Percentiles rank a stretch among this genome's conserved stretches.
phyloP scores from a whole-genome alignment of 1,140 invertebrate genomes.

The Orchesella cincta region DNA sequence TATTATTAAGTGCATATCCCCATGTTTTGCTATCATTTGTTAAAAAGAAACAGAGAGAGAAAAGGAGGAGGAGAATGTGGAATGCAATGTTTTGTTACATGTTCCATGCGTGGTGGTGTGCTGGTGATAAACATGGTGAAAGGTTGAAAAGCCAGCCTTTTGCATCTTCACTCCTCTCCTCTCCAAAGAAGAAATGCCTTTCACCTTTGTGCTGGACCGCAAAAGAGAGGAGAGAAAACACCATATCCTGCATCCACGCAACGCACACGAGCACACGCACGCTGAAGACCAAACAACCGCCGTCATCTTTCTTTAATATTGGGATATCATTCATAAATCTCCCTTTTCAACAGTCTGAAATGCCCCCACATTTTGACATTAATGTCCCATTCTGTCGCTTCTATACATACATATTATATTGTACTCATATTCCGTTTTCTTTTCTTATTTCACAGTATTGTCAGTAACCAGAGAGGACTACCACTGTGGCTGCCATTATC shows the following conservation, averaged over 20 bases:
- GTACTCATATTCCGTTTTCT: not conserved
- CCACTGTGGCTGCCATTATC: slow-evolving; percentile 47
- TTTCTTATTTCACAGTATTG: slow-evolving; percentile 36
- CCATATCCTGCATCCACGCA: no score
- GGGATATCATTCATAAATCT: slow-evolving; percentile 28
- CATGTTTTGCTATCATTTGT: no score
- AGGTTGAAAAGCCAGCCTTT: not conserved
- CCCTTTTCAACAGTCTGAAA: slow-evolving; percentile 5
- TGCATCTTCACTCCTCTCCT: slow-evolving; percentile 14
- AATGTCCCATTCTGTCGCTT: slow-evolving; percentile 28
- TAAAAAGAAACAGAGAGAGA: no score
- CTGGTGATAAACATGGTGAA: slow-evolving; percentile 2
- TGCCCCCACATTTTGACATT: slow-evolving; percentile 31
- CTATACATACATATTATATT: not conserved
- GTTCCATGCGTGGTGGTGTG: slow-evolving; percentile 6
- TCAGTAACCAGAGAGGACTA: slow-evolving; percentile 44
- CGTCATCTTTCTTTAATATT: no score
- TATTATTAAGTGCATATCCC: no score
- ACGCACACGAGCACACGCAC: not conserved
- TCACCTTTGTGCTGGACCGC: not conserved
- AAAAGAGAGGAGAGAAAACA: not conserved
- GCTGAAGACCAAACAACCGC: not conserved
- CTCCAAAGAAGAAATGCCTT: not conserved
- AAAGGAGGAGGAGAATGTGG: no score
- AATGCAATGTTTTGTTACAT: slow-evolving; percentile 27